These are phyloP conservation scores for Sipunculus nudus DNA, from an alignment of 2,888 invertebrate genomes.

Conservation along the genomic window DNA sequence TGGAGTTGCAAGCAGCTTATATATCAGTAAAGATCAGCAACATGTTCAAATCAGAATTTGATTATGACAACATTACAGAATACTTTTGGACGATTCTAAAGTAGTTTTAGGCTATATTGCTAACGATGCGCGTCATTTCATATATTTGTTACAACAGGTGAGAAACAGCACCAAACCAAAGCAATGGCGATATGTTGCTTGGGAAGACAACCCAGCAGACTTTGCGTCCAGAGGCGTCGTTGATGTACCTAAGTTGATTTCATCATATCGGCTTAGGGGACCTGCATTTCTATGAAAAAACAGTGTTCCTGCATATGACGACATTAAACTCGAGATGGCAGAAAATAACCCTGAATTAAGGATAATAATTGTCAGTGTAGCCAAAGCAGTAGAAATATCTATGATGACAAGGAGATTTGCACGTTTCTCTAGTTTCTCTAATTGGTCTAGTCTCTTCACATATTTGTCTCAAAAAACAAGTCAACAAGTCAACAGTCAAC, in stretches of 20 bases:
- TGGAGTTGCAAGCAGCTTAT: conserved; percentile 15
- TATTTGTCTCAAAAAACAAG: not conserved
- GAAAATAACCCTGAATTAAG: conserved; percentile 10
- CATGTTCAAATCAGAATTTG: conserved; percentile 17
- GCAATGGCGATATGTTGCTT: conserved; percentile 44
- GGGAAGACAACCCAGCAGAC: conserved; percentile 54
- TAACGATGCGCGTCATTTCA: conserved; percentile 41
- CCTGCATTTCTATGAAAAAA: conserved; percentile 26
- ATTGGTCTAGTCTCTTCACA: not conserved
- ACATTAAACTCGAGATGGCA: not conserved
- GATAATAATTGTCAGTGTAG: not conserved
- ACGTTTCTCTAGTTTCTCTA: conserved; percentile 11
- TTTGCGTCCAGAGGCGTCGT: conserved; percentile 40
- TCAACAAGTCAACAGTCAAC: not conserved
- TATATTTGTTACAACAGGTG: conserved; percentile 45
- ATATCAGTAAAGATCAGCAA: conserved; percentile 11
- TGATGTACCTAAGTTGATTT: conserved; percentile 16
- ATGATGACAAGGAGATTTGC: not conserved
- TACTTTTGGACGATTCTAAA: conserved; percentile 28
- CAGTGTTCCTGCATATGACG: not conserved
- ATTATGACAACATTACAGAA: not conserved
- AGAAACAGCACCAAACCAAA: conserved; percentile 24
- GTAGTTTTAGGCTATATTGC: conserved; percentile 24
- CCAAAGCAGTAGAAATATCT: not conserved
- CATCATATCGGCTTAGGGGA: conserved; percentile 17